Evolutionary conservation across 2,113 vertebrate genomes (phyloP).

Genomic region (Corapipo altera): DNA sequence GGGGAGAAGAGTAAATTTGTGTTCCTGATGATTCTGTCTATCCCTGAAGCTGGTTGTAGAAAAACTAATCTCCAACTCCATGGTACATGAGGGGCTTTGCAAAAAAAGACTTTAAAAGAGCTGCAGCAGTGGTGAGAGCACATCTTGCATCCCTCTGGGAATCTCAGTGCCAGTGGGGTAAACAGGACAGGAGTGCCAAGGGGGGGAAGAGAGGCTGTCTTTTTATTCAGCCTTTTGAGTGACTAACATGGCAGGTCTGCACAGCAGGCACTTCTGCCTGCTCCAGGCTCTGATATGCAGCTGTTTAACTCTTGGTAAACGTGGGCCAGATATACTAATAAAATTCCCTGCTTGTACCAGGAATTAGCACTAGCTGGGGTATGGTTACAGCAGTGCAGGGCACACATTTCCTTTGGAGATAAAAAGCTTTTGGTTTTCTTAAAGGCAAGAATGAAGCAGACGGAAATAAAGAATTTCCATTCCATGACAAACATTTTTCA

Average conservation of each 20-base stretch:
- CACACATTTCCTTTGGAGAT: background rate
- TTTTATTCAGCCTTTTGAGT: background rate
- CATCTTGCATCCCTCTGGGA: background rate
- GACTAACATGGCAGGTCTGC: background rate
- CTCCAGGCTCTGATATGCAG: background rate
- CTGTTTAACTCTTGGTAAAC: background rate
- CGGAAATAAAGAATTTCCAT: background rate
- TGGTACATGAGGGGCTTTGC: background rate
- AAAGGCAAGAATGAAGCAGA: background rate
- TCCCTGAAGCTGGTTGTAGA: background rate
- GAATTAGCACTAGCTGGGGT: background rate
- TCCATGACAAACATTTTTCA: background rate
- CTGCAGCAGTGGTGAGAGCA: background rate
- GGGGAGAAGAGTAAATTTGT: background rate
- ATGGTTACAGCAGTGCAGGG: background rate
- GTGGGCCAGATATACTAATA: background rate
- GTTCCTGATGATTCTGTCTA: background rate
- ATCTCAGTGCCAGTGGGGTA: background rate
- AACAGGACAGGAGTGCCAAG: background rate
- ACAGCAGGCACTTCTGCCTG: background rate
- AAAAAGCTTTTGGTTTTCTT: background rate
- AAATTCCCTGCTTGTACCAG: background rate
- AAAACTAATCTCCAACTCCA: background rate
- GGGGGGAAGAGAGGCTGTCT: background rate
- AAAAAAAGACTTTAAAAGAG: background rate